phyloP scores from a whole-genome alignment of 2,888 invertebrate species.

The Torymus aiolomorphi region DNA sequence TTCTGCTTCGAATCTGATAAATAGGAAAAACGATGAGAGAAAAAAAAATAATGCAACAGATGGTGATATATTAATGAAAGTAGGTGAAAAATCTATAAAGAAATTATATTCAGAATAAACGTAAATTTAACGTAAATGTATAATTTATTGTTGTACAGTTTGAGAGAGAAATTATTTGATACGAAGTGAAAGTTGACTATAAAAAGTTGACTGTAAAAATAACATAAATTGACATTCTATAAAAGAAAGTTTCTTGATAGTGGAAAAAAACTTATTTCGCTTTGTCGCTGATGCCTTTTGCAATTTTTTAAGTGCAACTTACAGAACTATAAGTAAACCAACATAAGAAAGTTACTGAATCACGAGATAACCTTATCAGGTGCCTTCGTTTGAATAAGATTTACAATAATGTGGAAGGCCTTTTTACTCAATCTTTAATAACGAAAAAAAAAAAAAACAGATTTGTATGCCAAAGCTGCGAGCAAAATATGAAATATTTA shows the following conservation, averaged over 20 bases:
- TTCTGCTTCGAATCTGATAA: conserved; percentile 31
- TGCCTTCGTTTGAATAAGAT: conserved; percentile 52
- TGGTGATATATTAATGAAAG: conserved; percentile 52
- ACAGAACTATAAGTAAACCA: conserved; percentile 32
- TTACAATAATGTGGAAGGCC: conserved; percentile 46
- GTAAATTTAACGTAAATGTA: conserved; percentile 53
- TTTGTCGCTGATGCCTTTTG: conserved; percentile 54
- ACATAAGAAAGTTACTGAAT: conserved; percentile 45
- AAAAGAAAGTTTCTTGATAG: conserved; percentile 32
- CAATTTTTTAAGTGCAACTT: conserved; percentile 47
- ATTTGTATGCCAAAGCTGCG: conserved; percentile 53
- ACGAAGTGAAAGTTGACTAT: conserved; percentile 32
- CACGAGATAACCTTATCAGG: conserved; percentile 52
- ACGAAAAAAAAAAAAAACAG: conserved; percentile 16
- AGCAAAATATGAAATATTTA: conserved; percentile 41
- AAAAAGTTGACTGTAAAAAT: conserved; percentile 22
- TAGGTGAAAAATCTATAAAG: conserved; percentile 32
- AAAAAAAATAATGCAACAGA: conserved; percentile 19
- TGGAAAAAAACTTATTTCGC: conserved; percentile 49
- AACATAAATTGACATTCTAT: conserved; percentile 34
- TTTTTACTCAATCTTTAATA: conserved; percentile 48
- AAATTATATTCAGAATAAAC: conserved; percentile 52
- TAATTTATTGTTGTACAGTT: conserved; percentile 57
- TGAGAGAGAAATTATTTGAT: conserved; percentile 40
- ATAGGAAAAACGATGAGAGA: conserved; percentile 24